A percentile compares a stretch with the other conserved stretches of the same genome.
These are phyloP conservation scores for Nipponacmea schrenckii DNA, from an alignment of 2,888 invertebrate species.

Conservation along the genomic window DNA sequence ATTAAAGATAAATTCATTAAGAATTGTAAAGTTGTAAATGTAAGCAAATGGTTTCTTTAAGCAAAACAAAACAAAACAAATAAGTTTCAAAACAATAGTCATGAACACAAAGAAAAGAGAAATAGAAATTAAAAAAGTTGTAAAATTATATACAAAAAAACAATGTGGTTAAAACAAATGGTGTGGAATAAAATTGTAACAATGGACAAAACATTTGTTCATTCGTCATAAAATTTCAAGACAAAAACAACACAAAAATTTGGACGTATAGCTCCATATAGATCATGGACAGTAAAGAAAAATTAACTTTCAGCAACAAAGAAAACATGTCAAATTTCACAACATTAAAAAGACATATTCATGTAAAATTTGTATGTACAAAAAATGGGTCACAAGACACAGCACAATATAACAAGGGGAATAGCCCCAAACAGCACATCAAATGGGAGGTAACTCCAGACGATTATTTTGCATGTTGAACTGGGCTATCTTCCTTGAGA, in stretches of 20 bases:
- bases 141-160: slow-evolving; percentile 4
- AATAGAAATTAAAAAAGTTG: background rate
- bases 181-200: background rate
- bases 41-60: too few relatives aligned
- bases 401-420: slow-evolving; percentile 8
- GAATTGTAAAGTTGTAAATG: too few relatives aligned
- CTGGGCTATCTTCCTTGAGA: slow-evolving; percentile 5
- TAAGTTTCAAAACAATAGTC: background rate
- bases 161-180: background rate
- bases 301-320: background rate
- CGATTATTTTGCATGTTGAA: slow-evolving; percentile 1
- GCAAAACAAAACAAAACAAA: too few relatives aligned
- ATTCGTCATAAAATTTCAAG: slow-evolving; percentile 1
- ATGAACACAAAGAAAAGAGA: slow-evolving; percentile 4
- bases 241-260: slow-evolving; percentile 2
- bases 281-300: background rate
- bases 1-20: too few relatives aligned
- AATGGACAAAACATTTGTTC: slow-evolving; percentile 1
- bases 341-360: slow-evolving; percentile 1
- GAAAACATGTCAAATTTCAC: background rate
- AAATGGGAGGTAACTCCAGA: slow-evolving; percentile 7
- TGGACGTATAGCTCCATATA: slow-evolving; percentile 1
- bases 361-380: background rate
- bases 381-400: slow-evolving; percentile 1
- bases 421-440: slow-evolving; percentile 7